Evolutionary conservation across 2,797 vertebrate species (phyloP).

Genomic region (Anniella stebbinsi): DNA sequence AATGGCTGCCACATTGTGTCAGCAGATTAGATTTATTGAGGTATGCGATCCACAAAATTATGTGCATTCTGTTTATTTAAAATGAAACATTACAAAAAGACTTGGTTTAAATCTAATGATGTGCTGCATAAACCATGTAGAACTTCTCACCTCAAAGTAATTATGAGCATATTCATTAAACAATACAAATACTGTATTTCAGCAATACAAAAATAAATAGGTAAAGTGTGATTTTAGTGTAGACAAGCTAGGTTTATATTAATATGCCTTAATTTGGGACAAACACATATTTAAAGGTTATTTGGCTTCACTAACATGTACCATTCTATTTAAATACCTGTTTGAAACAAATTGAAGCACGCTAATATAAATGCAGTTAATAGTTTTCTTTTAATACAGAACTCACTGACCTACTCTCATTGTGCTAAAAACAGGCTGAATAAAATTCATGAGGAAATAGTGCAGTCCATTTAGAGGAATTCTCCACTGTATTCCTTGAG

Average conservation of each 20-base stretch:
- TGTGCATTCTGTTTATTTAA: neutral
- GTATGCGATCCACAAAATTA: neutral
- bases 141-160: neutral
- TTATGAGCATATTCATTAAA: neutral
- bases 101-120: neutral
- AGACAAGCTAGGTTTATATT: neutral
- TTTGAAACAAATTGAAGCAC: no score
- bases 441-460: rapidly evolving
- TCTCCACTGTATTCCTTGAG: neutral
- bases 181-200: neutral
- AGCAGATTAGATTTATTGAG: neutral
- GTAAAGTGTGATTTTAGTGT: neutral
- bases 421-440: rapidly evolving
- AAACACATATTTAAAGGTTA: neutral
- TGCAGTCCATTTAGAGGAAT: neutral
- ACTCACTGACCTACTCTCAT: rapidly evolving
- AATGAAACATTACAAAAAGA: neutral
- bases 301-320: neutral
- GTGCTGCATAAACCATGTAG: neutral
- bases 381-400: rapidly evolving
- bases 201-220: neutral
- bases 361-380: neutral
- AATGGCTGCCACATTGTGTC: neutral
- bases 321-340: neutral
- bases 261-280: neutral